phyloP scores from a whole-genome alignment of 2,888 invertebrate species.

The Agrotis puta region DNA sequence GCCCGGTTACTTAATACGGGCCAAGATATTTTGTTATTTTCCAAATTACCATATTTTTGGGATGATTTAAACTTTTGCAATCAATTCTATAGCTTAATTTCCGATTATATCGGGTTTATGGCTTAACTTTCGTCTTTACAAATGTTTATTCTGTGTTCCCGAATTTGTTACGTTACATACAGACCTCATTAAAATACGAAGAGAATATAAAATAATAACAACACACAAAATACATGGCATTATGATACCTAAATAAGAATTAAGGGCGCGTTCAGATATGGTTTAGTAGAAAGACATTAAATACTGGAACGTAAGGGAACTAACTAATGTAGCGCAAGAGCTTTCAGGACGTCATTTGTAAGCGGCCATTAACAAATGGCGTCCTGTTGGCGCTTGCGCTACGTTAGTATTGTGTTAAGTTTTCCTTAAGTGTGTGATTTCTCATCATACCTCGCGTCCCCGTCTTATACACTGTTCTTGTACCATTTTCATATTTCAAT shows the following conservation, averaged over 20 bases:
- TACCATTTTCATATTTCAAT: not conserved
- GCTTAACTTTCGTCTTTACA: constrained; percentile 1
- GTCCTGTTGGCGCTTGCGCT: too few species aligned
- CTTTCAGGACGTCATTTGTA: too few species aligned
- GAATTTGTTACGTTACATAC: constrained; percentile 22
- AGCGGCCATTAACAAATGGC: too few species aligned
- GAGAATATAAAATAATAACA: constrained; percentile 36
- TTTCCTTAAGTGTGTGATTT: too few species aligned
- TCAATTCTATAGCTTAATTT: constrained; percentile 10
- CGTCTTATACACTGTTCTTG: too few species aligned
- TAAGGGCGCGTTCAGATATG: constrained; percentile 3
- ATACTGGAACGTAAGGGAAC: not conserved
- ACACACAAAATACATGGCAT: constrained; percentile 44
- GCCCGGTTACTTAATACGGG: too few species aligned
- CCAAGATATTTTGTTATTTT: not conserved
- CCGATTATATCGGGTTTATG: constrained; percentile 8
- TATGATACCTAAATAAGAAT: constrained; percentile 11
- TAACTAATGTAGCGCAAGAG: too few species aligned
- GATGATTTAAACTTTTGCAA: not conserved
- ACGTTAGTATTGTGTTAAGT: too few species aligned
- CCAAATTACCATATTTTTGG: not conserved
- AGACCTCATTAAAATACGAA: constrained; percentile 36
- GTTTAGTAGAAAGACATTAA: not conserved
- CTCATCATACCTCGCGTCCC: too few species aligned
- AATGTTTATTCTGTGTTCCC: constrained; percentile 29